Evolutionary conservation across 2,113 vertebrate genomes (phyloP), one percentile per base, ranked within the genome.

Genomic region (Bombycilla garrulus): DNA sequence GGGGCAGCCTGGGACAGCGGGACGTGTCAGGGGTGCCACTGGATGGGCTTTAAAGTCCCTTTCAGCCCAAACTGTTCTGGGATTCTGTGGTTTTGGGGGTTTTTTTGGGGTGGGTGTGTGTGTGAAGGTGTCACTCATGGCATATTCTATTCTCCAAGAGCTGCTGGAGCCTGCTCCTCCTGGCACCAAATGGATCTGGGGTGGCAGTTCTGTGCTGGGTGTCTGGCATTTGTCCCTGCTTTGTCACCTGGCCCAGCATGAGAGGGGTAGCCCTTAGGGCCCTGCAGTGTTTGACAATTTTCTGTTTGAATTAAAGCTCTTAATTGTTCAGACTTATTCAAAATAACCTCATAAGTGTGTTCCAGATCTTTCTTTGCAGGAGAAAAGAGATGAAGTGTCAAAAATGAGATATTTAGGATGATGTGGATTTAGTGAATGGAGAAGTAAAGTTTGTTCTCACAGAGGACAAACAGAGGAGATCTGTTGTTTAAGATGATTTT

Each of bases 21-120:
- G 0, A 53, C 28, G 26, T 44, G 62, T 31, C 71, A 57, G 35
- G 24, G 29, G 5, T 29, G 31, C 51, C 5, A 11, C 31, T 31
- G 62, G 33, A 0, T 16, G 60, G 2, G 15, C 11, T 53, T 38
- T 53, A 0, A 24, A 28, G 15, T n/a, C 6, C 38, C 15, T 40
- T 11, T 9, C 23, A 11, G 7, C n/a, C n/a, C 40, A 40, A 42
- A 45, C 4, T 2, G 4, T 5, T 22, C 76, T 70, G 47, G 35
- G 15, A 38, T 51, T 42, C 51, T 48, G 42, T 38, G 38, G 38
- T 38, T 38, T 38, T 12, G 38, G 12, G 38, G 38, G 38, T 38
- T 38, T 38, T 38, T 38, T 38, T 38, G 38, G n/a, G n/a, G n/a
- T 38, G 38, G 9, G 38, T 38, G 38, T 38, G 38, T 38, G 38